phyloP scores from a whole-genome alignment of 1,140 invertebrate genomes.

The Sycophila sp. region DNA sequence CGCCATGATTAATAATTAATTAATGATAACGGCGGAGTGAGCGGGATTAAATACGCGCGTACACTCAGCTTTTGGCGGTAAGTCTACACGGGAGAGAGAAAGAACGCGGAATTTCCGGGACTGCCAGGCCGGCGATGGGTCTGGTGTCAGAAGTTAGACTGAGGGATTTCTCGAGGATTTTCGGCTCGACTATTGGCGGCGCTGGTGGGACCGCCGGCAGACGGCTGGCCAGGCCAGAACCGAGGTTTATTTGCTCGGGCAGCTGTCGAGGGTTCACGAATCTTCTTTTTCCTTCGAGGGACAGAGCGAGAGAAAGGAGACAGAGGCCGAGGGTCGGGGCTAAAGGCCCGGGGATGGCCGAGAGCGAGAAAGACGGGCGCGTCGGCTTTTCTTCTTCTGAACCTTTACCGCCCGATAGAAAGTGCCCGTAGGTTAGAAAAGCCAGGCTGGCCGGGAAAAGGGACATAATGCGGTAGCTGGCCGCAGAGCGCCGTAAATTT shows the following conservation, averaged over 20 bases:
- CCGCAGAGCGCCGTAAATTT: conserved; percentile 18
- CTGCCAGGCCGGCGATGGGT: not conserved
- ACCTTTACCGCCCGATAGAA: conserved; percentile 31
- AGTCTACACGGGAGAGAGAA: no score
- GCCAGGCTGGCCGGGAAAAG: not conserved
- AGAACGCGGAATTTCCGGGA: not conserved
- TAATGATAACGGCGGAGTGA: no score
- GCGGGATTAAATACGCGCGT: no score
- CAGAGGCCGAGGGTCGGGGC: conserved; percentile 34
- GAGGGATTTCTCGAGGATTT: conserved; percentile 13
- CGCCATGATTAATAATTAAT: no score
- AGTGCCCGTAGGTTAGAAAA: conserved; percentile 30
- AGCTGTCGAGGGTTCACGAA: conserved; percentile 46
- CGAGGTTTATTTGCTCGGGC: conserved; percentile 50
- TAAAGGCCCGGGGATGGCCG: not conserved
- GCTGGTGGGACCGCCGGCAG: not conserved
- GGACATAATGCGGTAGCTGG: conserved; percentile 24
- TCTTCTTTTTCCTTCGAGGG: conserved; percentile 28
- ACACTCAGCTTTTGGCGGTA: no score
- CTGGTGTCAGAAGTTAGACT: no score
- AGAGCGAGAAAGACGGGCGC: not conserved
- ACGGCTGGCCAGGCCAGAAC: conserved; percentile 31
- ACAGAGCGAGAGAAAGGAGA: conserved; percentile 29
- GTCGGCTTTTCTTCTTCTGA: not conserved
- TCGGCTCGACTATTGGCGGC: not conserved